A percentile compares a stretch with the other conserved stretches of the same genome.
Conservation (phyloP, 2,113 vertebrate genomes). For the Macaca nemestrina region DNA sequence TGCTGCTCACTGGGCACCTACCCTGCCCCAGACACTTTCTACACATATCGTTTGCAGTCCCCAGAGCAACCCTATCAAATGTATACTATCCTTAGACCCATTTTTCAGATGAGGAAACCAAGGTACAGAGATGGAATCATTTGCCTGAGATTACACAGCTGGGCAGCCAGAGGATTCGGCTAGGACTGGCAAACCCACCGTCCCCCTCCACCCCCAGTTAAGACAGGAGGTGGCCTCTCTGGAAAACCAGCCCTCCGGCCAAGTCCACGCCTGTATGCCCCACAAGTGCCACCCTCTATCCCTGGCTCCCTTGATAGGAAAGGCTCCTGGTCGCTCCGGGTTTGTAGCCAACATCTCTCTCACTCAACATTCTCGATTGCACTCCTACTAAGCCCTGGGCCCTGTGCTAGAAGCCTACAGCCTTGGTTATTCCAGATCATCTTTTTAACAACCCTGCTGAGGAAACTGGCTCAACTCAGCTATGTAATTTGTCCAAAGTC, state of each 20-base stretch:
- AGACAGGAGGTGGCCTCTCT: not conserved
- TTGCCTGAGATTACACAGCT: not conserved
- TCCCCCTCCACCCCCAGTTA: not conserved
- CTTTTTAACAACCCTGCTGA: not conserved
- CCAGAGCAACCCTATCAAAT: not conserved
- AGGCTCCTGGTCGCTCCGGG: not conserved
- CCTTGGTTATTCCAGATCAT: not conserved
- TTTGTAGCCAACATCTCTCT: not conserved
- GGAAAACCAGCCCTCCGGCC: not conserved
- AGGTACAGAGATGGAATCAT: constrained; percentile 11
- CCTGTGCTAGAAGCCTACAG: not conserved
- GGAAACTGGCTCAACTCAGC: not conserved
- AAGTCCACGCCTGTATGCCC: not conserved
- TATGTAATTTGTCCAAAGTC: not conserved
- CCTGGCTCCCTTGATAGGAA: not conserved
- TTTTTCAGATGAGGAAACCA: constrained; percentile 26
- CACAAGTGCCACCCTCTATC: not conserved
- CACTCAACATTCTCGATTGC: not conserved
- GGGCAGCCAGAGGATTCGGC: not conserved
- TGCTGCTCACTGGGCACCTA: not conserved
- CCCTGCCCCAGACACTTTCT: not conserved
- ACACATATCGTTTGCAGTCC: not conserved
- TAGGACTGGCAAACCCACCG: not conserved
- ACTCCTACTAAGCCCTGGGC: not conserved
- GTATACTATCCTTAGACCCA: not conserved